Evolutionary conservation across 1,140 invertebrate genomes (phyloP), one percentile per base, ranked within the genome.

Genomic region (Streblospio benedicti): DNA sequence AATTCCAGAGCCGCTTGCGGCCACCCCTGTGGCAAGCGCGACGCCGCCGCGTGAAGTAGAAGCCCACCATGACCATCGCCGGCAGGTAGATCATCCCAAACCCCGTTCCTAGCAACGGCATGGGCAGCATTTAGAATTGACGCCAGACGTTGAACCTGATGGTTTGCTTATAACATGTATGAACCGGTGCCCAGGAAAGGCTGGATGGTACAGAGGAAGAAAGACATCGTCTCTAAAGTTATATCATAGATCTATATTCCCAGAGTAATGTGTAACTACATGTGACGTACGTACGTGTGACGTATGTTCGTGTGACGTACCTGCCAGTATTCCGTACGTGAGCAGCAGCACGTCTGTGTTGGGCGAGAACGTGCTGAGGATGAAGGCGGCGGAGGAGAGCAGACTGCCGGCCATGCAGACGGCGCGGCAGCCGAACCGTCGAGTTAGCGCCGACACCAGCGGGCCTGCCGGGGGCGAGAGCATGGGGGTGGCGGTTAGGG

Each of bases 71-170:
- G 25, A 95, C 92, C 58, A 96, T 95, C 45, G 93, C 91, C 1
- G 93, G 93, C 30, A 96, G 80, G 72, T 95, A 97, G 62, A 96
- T 93, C 63, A 97, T 83, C 1, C 93, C 93, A 67, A 95, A 91
- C 5, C 93, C 93, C 23, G 94, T 78, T 14, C 93, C 69, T 70
- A 78, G 1, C 80, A 80, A n/a, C n/a, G n/a, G n/a, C n/a, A n/a
- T n/a, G n/a, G n/a, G n/a, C n/a, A n/a, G n/a, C n/a, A n/a, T n/a
- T n/a, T n/a, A n/a, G n/a, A n/a, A n/a, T n/a, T n/a, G n/a, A n/a
- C n/a, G n/a, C n/a, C n/a, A n/a, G n/a, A n/a, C n/a, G n/a, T n/a
- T n/a, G n/a, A n/a, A n/a, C n/a, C n/a, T n/a, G n/a, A n/a, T n/a
- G n/a, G n/a, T n/a, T n/a, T n/a, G n/a, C n/a, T n/a, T n/a, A n/a